These are phyloP conservation scores for Oreochromis aureus DNA, from an alignment of 2,113 vertebrate genomes.

Conservation along the genomic window DNA sequence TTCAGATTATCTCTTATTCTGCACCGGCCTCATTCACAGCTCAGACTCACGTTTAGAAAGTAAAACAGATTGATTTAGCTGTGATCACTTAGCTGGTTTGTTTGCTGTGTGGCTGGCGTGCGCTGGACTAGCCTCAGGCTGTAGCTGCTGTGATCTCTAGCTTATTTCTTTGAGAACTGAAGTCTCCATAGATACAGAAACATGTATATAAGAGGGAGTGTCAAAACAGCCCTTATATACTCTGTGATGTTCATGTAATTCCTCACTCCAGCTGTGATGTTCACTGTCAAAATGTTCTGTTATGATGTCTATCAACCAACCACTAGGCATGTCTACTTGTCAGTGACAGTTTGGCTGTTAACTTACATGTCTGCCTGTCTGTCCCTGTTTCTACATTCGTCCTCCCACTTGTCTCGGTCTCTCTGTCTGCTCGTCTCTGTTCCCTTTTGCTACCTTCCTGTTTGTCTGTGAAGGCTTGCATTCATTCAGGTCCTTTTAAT, in stretches of 20 bases:
- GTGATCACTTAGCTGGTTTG: constrained; percentile 29
- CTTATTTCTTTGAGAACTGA: constrained; percentile 27
- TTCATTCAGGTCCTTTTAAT: constrained; percentile 54
- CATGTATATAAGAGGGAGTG: not conserved
- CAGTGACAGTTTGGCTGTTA: constrained; percentile 10
- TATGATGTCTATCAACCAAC: constrained; percentile 5
- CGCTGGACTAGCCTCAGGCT: constrained; percentile 27
- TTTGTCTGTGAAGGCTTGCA: constrained; percentile 33
- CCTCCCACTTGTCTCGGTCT: constrained; percentile 31
- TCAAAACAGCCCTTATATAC: not conserved
- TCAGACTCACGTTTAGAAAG: not conserved
- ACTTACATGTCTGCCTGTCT: constrained; percentile 31
- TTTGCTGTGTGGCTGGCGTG: constrained; percentile 22
- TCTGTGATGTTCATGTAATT: not conserved
- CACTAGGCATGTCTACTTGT: constrained; percentile 2
- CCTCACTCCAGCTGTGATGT: not conserved
- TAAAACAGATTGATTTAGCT: constrained; percentile 20
- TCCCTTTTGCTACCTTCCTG: constrained; percentile 29
- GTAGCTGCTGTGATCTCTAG: not conserved
- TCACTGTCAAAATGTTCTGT: constrained; percentile 14
- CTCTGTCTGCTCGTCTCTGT: constrained; percentile 17
- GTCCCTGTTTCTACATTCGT: constrained; percentile 21
- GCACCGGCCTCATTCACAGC: constrained; percentile 17
- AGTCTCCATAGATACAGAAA: constrained; percentile 3
- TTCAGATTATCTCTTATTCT: constrained; percentile 19